Evolutionary conservation across 2,888 invertebrate species (phyloP).

Genomic region (Ochlodes sylvanus): DNA sequence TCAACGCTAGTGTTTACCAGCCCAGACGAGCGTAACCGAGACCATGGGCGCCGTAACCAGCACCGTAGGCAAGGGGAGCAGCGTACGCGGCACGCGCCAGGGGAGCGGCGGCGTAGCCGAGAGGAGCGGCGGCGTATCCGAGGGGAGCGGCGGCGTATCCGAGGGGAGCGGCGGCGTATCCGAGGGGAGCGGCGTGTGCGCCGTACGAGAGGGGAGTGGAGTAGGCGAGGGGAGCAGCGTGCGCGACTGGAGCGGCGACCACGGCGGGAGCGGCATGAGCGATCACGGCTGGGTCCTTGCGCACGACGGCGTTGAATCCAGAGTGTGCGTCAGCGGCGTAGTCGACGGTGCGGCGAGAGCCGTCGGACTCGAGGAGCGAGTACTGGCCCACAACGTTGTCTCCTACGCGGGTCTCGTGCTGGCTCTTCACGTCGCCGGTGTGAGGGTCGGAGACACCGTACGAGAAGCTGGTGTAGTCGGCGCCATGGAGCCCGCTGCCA

Average conservation of each 20-base stretch:
- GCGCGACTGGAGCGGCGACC: conserved; percentile 49
- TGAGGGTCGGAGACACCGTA: conserved; percentile 80
- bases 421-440: conserved; percentile 81
- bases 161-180: conserved; percentile 43
- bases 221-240: conserved; percentile 49
- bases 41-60: conserved; percentile 54
- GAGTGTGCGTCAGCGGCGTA: conserved; percentile 78
- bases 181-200: conserved; percentile 46
- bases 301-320: conserved; percentile 83
- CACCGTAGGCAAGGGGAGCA: conserved; percentile 43
- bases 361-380: conserved; percentile 80
- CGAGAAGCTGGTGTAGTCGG: conserved; percentile 71
- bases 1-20: conserved; percentile 30
- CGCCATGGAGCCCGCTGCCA: conserved; percentile 66
- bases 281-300: conserved; percentile 68
- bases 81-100: conserved; percentile 44
- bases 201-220: conserved; percentile 46
- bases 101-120: conserved; percentile 42
- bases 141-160: conserved; percentile 44
- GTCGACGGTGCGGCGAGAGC: conserved; percentile 80
- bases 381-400: conserved; percentile 79
- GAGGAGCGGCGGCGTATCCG: conserved; percentile 49
- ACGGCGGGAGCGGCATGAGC: conserved; percentile 48
- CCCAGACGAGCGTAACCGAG: conserved; percentile 49
- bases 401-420: conserved; percentile 77